Conservation (phyloP, 1,140 invertebrate genomes). For the Bicyclus anynana region DNA sequence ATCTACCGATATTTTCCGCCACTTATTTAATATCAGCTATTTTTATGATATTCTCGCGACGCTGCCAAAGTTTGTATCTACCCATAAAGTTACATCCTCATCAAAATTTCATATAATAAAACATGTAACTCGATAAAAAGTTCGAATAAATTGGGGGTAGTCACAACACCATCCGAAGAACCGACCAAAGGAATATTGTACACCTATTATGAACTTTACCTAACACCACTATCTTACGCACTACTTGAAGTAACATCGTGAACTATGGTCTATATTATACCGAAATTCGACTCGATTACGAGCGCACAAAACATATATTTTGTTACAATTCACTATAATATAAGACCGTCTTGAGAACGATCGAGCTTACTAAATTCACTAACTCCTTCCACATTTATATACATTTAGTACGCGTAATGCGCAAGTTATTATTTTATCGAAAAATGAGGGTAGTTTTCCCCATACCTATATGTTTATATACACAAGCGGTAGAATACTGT, state of each 20-base stretch:
- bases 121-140: too few species aligned
- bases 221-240: conserved; percentile 55
- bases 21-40: too few species aligned
- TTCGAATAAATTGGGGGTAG: neutral
- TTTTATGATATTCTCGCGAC: too few species aligned
- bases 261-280: conserved; percentile 50
- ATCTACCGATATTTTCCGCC: too few species aligned
- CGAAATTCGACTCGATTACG: conserved; percentile 30
- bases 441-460: conserved; percentile 9
- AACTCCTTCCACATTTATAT: conserved; percentile 44
- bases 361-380: conserved; percentile 53
- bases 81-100: too few species aligned
- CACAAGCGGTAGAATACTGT: conserved; percentile 61
- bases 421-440: conserved; percentile 13
- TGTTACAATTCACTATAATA: conserved; percentile 51
- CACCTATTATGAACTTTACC: conserved; percentile 33
- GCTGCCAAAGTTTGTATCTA: too few species aligned
- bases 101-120: too few species aligned
- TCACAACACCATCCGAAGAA: conserved; percentile 6
- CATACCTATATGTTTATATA: conserved; percentile 25
- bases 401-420: conserved; percentile 28
- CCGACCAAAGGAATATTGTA: conserved; percentile 23
- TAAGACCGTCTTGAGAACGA: conserved; percentile 25
- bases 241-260: conserved; percentile 49
- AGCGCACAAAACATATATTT: conserved; percentile 37